phyloP scores from a whole-genome alignment of 2,888 invertebrate genomes.

The Cephus rjabovi region DNA sequence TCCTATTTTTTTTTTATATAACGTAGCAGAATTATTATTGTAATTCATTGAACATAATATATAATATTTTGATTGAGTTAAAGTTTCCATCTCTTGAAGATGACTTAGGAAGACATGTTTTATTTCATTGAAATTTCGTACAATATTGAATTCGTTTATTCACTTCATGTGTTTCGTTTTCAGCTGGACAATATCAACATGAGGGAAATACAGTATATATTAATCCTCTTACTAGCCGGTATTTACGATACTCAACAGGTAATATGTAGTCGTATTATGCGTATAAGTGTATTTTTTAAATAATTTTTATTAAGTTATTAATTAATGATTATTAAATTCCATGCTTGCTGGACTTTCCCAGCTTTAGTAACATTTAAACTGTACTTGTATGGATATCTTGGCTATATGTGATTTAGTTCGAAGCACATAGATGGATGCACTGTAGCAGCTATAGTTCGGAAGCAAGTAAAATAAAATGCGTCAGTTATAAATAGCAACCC shows the following conservation, averaged over 20 bases:
- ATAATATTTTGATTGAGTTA: not conserved
- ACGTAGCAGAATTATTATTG: not conserved
- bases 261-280: not conserved
- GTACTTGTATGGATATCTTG: not conserved
- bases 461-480: not conserved
- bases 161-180: not conserved
- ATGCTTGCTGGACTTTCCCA: not conserved
- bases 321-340: not conserved
- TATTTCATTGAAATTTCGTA: not conserved
- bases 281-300: not conserved
- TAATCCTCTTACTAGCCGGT: not conserved
- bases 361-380: not conserved
- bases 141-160: not conserved
- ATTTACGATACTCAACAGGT: constrained; percentile 2
- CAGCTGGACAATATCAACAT: not conserved
- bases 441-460: not conserved
- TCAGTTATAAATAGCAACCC: not conserved
- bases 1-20: not conserved
- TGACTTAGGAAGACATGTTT: not conserved
- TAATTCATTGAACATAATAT: not conserved
- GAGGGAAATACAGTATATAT: not conserved
- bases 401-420: not conserved
- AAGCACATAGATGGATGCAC: not conserved
- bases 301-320: not conserved
- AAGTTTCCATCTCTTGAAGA: not conserved